Percentiles rank a stretch among this genome's conserved stretches.
phyloP scores from a whole-genome alignment of 2,113 vertebrate species.

The Aleadryas rufinucha region DNA sequence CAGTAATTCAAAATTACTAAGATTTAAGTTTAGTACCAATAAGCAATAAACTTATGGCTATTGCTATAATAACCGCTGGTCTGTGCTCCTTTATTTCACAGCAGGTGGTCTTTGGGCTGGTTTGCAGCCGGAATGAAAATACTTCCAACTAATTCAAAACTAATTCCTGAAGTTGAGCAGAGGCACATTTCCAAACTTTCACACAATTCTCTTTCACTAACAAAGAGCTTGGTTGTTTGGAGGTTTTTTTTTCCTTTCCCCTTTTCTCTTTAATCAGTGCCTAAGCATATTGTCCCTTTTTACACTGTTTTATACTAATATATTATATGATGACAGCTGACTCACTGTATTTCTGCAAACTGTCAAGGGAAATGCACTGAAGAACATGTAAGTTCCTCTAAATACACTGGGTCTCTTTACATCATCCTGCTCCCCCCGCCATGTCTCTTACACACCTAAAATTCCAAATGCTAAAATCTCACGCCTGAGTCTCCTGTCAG shows the following conservation, averaged over 20 bases:
- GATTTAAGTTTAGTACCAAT: slow-evolving; percentile 79
- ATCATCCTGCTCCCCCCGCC: background rate
- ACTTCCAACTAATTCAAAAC: slow-evolving; percentile 65
- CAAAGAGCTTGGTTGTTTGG: slow-evolving; percentile 10
- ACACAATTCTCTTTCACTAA: slow-evolving; percentile 43
- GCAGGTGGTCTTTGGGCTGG: slow-evolving; percentile 75
- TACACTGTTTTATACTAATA: slow-evolving; percentile 63
- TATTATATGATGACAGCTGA: slow-evolving; percentile 64
- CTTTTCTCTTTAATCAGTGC: slow-evolving; percentile 51
- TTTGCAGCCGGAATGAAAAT: slow-evolving; percentile 60
- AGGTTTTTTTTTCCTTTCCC: background rate
- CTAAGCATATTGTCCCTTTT: slow-evolving; percentile 60
- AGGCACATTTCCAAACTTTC: slow-evolving; percentile 54
- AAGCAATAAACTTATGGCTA: slow-evolving; percentile 80
- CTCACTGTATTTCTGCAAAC: slow-evolving; percentile 55
- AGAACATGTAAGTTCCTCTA: slow-evolving; percentile 25
- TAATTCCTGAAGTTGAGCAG: slow-evolving; percentile 68
- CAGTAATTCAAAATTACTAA: slow-evolving; percentile 81
- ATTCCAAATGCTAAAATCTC: background rate
- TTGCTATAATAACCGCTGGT: slow-evolving; percentile 75
- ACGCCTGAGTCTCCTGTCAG: background rate
- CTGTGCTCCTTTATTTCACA: slow-evolving; percentile 68
- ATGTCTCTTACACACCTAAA: background rate
- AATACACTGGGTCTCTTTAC: slow-evolving; percentile 10
- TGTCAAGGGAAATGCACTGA: slow-evolving; percentile 43